These are phyloP conservation scores for Coranthus polyacanthus DNA, from an alignment of 2,797 vertebrate genomes.

Conservation along the genomic window DNA sequence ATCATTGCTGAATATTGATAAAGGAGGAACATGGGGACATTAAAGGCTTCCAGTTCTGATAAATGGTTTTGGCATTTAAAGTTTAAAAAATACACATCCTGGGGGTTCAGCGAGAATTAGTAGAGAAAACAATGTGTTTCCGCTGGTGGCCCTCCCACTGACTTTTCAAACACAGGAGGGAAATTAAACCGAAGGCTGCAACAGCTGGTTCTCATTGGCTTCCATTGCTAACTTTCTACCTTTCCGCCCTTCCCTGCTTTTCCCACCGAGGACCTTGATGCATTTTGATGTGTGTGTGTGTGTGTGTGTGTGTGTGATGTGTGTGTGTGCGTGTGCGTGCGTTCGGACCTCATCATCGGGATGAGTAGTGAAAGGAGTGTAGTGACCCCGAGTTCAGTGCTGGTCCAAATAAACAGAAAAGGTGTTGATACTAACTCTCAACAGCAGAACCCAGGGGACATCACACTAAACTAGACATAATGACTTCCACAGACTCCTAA, in stretches of 20 bases:
- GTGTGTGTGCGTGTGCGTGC: conserved; percentile 36
- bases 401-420: conserved; percentile 77
- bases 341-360: conserved; percentile 40
- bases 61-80: conserved; percentile 25
- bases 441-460: conserved; percentile 61
- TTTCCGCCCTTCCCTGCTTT: conserved; percentile 16
- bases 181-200: conserved; percentile 27
- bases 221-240: conserved; percentile 25
- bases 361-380: conserved; percentile 60
- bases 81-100: conserved; percentile 38
- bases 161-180: conserved; percentile 51
- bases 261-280: background rate
- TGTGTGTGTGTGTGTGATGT: conserved; percentile 24
- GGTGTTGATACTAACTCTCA: conserved; percentile 78
- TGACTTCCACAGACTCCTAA: conserved; percentile 64
- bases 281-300: background rate
- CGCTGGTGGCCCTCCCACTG: conserved; percentile 2
- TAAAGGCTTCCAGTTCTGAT: conserved; percentile 1
- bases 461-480: conserved; percentile 63
- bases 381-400: conserved; percentile 67
- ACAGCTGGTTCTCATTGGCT: conserved; percentile 72
- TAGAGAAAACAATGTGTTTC: conserved; percentile 49
- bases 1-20: conserved; percentile 34
- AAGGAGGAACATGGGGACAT: conserved; percentile 6
- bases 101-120: conserved; percentile 45